These are phyloP conservation scores for Brotogeris chrysoptera DNA, from an alignment of 2,797 vertebrate species.

Conservation along the genomic window DNA sequence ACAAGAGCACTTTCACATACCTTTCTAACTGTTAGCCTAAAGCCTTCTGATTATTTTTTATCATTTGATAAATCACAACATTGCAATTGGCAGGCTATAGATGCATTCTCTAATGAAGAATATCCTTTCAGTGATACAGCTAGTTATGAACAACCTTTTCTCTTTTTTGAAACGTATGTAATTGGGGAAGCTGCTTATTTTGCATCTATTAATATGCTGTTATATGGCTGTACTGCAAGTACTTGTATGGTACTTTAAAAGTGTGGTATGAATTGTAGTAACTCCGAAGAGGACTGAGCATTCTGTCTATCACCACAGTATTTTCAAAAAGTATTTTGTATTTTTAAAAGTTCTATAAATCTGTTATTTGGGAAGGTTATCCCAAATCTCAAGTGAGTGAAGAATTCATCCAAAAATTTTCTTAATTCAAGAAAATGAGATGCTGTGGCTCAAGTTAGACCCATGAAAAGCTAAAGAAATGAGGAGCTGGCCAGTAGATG, in stretches of 20 bases:
- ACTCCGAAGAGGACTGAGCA: neutral
- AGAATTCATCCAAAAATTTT: neutral
- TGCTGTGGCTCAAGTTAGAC: neutral
- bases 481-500: neutral
- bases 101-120: neutral
- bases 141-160: neutral
- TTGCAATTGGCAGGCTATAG: neutral
- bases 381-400: neutral
- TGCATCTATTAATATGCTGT: neutral
- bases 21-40: conserved; percentile 17
- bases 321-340: neutral
- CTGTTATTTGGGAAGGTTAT: neutral
- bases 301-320: neutral
- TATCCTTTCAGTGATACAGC: neutral
- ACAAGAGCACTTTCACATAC: neutral
- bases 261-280: neutral
- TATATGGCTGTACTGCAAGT: neutral
- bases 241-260: neutral
- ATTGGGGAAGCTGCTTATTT: neutral
- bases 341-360: neutral
- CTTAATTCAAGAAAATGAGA: neutral
- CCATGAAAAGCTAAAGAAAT: neutral
- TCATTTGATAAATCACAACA: neutral
- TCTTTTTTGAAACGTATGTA: neutral
- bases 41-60: conserved; percentile 8